Conservation (phyloP, 1,140 invertebrate genomes). For the Ceratosolen solmsi region DNA sequence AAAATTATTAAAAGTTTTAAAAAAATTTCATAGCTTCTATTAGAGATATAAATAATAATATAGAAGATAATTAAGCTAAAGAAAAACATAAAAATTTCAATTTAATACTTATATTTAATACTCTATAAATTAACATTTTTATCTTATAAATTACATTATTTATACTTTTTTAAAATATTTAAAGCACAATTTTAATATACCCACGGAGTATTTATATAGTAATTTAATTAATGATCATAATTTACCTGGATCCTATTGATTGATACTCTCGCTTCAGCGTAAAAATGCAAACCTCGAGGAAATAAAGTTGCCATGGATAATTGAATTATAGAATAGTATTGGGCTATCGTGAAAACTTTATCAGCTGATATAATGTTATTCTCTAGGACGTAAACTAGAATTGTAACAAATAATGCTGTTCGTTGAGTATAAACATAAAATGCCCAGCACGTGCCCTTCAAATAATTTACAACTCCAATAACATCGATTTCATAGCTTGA, state of each 20-base stretch:
- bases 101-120: too few relatives aligned
- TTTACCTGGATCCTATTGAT: conserved; percentile 77
- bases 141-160: too few relatives aligned
- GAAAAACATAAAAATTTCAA: too few relatives aligned
- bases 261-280: conserved; percentile 78
- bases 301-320: conserved; percentile 82
- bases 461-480: conserved; percentile 80
- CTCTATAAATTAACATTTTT: too few relatives aligned
- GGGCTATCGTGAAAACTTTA: conserved; percentile 82
- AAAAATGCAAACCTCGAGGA: conserved; percentile 77
- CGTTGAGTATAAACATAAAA: conserved; percentile 80
- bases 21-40: too few relatives aligned
- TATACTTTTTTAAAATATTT: not conserved
- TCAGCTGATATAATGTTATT: conserved; percentile 78
- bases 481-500: conserved; percentile 79
- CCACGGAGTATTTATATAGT: not conserved
- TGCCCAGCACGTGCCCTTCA: conserved; percentile 82
- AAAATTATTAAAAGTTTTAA: too few relatives aligned
- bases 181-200: not conserved
- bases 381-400: conserved; percentile 79
- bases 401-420: conserved; percentile 81
- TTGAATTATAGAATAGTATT: conserved; percentile 82
- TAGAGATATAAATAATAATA: too few relatives aligned
- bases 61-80: too few relatives aligned
- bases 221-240: not conserved